These are phyloP conservation scores for Neocrepidodera transversa DNA, from an alignment of 2,888 invertebrate genomes.

Conservation along the genomic window DNA sequence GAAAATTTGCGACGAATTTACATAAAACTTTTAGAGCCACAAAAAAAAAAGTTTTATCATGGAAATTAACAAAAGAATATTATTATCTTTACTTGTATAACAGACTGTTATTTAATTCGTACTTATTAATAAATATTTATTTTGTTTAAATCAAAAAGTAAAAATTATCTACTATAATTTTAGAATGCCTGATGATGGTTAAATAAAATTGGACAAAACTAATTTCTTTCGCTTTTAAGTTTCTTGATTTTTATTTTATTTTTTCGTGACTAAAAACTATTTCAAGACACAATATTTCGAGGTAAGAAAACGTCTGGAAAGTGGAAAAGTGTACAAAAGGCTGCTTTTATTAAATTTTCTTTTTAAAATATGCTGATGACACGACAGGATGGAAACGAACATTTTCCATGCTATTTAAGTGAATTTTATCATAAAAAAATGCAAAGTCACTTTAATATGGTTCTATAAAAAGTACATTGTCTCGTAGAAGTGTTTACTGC, in stretches of 20 bases:
- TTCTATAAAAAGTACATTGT: not conserved
- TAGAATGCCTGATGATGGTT: no score
- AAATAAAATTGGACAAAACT: no score
- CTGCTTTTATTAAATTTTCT: slow-evolving; percentile 18
- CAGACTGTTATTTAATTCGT: no score
- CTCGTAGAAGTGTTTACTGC: not conserved
- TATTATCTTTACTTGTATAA: no score
- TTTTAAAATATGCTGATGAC: slow-evolving; percentile 14
- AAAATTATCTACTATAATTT: no score
- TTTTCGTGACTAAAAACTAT: not conserved
- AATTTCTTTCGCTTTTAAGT: not conserved
- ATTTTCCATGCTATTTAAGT: not conserved
- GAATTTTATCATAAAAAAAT: not conserved
- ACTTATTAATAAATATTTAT: no score
- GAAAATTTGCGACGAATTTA: slow-evolving; percentile 1
- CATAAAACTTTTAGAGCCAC: not conserved
- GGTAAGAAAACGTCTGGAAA: slow-evolving; percentile 4
- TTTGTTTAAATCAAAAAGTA: no score
- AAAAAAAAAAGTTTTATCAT: no score
- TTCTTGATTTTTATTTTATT: not conserved
- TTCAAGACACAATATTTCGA: no score
- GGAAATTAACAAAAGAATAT: no score
- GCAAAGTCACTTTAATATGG: not conserved
- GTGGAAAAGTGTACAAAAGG: not conserved
- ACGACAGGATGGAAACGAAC: not conserved